Evolutionary conservation across 1,140 invertebrate species (phyloP).

Genomic region (Aphis gossypii): DNA sequence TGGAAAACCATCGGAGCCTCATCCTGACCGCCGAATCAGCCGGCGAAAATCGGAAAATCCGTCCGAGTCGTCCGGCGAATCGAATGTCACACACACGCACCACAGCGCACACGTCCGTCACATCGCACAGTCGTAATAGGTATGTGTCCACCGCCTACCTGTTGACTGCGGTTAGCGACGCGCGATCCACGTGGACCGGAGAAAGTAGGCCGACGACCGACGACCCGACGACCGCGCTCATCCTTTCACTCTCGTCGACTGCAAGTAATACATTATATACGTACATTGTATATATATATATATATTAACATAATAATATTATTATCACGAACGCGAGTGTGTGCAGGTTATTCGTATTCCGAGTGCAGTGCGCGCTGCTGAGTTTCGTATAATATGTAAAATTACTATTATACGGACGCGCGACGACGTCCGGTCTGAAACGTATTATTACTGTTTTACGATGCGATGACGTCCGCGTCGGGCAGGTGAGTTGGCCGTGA

Average conservation of each 20-base stretch:
- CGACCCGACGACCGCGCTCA: background rate
- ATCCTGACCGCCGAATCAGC: background rate
- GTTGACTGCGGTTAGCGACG: background rate
- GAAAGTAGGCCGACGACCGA: background rate
- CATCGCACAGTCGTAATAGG: background rate
- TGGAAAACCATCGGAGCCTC: constrained; percentile 1
- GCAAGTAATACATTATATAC: no score
- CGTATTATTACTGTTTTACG: no score
- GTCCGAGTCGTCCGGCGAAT: background rate
- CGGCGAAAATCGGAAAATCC: background rate
- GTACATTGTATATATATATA: background rate
- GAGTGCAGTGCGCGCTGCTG: no score
- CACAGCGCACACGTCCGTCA: background rate
- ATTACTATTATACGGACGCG: background rate
- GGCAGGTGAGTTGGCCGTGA: no score
- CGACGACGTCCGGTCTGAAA: background rate
- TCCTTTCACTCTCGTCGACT: background rate
- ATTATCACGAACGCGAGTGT: background rate
- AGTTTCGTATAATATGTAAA: background rate
- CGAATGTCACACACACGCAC: background rate
- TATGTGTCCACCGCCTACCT: background rate
- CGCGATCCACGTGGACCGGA: background rate
- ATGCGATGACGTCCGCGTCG: no score
- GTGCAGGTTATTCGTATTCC: background rate
- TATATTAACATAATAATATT: background rate